Evolutionary conservation across 1,140 invertebrate species (phyloP), one percentile per base, ranked within the genome.

Genomic region (Drosophila setifemur): DNA sequence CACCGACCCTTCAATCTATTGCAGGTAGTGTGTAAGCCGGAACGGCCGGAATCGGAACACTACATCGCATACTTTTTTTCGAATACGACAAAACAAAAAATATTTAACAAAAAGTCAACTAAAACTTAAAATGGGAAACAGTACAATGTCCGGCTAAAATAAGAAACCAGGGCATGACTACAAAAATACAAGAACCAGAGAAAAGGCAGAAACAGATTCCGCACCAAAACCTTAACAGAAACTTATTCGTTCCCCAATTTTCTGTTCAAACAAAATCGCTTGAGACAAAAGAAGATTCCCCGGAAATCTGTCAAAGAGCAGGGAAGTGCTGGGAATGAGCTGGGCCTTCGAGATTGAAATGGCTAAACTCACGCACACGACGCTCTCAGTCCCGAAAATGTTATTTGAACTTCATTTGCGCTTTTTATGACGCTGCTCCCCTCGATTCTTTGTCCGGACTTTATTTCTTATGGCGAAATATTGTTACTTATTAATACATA

Each of bases 401-500:
- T 61, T 79, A 72, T 86, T 85, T 85, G 79, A 79, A 86, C 74
- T 72, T 86, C 66, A 72, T 63, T 72, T 85, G 58, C 66, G 50
- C 60, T 50, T 61, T 85, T 85, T 78, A 77, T 64, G 60, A 40
- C 16, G 28, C 53, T 52, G 42, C 52, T 11, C 18, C 48, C 37
- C 35, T 11, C 16, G 33, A 25, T n/a, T 33, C 37, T 47, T 55
- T 14, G 21, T 35, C 21, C 14, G 33, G 33, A 14, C 33, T 37
- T 37, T 16, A 6, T 14, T 40, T 28, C 64, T 82, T 60, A 44
- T 63, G 60, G 42, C 73, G 23, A 71, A 76, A 81, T 73, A 73
- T 83, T 49, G 73, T 78, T 70, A 79, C 83, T 85, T 83, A 83
- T 83, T 83, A 85, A 79, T 79, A 79, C 78, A 78, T 85, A 83